Conservation (phyloP, 1,140 invertebrate species). For the Brachionus manjavacas region DNA sequence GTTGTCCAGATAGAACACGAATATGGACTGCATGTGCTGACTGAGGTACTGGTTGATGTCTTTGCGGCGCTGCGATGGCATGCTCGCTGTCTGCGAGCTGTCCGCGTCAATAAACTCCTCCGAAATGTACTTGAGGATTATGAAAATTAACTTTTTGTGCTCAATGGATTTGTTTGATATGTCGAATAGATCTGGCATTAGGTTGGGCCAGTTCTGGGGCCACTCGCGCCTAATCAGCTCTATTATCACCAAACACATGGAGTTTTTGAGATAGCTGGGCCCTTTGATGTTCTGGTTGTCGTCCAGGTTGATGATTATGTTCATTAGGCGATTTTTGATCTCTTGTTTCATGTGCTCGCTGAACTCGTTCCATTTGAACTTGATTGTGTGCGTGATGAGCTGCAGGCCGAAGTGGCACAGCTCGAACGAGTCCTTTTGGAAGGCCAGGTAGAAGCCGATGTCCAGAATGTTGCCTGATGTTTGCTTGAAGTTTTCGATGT, state of each 20-base stretch:
- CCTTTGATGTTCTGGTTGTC: conserved; percentile 26
- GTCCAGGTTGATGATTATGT: neutral
- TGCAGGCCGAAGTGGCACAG: conserved; percentile 31
- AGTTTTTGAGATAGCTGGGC: conserved; percentile 24
- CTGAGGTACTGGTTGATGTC: conserved; percentile 36
- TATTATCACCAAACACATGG: conserved; percentile 17
- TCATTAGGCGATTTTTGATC: conserved; percentile 3
- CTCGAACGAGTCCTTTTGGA: conserved; percentile 28
- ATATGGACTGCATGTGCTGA: conserved; percentile 13
- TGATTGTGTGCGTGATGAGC: conserved; percentile 20
- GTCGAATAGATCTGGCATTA: conserved; percentile 13
- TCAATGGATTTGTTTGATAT: conserved; percentile 14
- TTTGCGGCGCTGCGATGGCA: conserved; percentile 26
- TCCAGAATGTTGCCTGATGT: conserved; percentile 18
- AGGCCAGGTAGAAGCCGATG: conserved; percentile 19
- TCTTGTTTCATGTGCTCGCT: conserved; percentile 4
- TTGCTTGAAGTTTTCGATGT: conserved; percentile 35
- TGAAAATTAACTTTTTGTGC: conserved; percentile 16
- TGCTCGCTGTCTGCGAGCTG: neutral
- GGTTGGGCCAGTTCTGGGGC: conserved; percentile 37
- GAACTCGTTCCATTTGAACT: conserved; percentile 40
- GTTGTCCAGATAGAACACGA: neutral
- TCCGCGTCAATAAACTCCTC: conserved; percentile 37
- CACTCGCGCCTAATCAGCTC: conserved; percentile 32
- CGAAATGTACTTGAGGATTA: conserved; percentile 28